These are phyloP conservation scores for Oreochromis niloticus DNA, from an alignment of 2,113 vertebrate genomes.

Conservation along the genomic window DNA sequence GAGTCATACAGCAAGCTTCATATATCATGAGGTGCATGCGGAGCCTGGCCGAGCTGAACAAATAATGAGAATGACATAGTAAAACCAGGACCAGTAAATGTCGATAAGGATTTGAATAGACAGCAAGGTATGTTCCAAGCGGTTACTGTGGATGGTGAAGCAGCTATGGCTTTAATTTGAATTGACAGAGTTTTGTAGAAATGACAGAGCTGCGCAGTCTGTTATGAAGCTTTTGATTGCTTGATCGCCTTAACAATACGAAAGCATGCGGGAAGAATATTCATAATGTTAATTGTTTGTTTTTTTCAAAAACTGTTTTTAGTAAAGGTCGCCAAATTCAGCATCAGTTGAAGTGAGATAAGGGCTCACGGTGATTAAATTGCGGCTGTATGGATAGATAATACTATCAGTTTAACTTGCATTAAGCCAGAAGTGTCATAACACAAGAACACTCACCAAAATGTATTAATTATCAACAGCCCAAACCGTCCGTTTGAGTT, in stretches of 20 bases:
- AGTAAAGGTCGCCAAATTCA: background rate
- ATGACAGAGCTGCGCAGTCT: background rate
- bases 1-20: background rate
- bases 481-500: background rate
- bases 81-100: background rate
- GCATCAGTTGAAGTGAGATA: background rate
- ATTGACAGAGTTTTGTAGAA: accelerated
- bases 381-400: accelerated
- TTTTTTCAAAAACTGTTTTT: background rate
- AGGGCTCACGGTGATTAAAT: background rate
- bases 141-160: background rate
- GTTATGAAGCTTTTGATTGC: background rate
- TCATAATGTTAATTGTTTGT: background rate
- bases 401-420: background rate
- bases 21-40: background rate
- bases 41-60: too few species aligned
- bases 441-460: background rate
- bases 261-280: accelerated
- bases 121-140: background rate
- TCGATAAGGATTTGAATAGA: background rate
- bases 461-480: background rate
- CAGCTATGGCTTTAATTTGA: background rate
- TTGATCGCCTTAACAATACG: background rate
- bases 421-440: background rate
- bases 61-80: background rate